Base-by-base conservation (phyloP, 2,888 invertebrate genomes). In the Zele albiditarsus region DNA sequence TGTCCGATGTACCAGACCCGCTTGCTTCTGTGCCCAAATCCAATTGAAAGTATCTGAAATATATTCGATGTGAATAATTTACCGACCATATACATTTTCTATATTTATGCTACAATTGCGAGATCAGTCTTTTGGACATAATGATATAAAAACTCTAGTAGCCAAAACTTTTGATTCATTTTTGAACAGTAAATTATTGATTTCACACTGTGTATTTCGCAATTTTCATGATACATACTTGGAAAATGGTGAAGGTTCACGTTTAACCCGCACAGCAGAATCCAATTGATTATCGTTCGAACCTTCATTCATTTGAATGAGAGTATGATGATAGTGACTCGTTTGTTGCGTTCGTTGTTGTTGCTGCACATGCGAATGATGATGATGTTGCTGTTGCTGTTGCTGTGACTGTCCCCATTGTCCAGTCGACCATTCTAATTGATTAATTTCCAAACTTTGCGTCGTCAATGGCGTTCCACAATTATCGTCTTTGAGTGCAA, bases 371-470 rank as follows among this genome's bases (percentile, higher is more conserved):
- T 78, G 74, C 4, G 69, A 66, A 49, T 76, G 67, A 42, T 78
- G 78, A 38, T 81, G 83, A 62, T 77, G 81, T 23, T 80, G 81
- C 23, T 80, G 80, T 62, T 81, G 82, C 14, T 76, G 78, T 27
- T 80, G 80, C 62, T 79, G 80, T 25, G 75, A 77, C 12, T 81
- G 79, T 53, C 78, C 87, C 88, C 88, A 89, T 23, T 82, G 81
- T n/a, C 81, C 84, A 63, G 82, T 78, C 88, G 82, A 77, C 89
- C 89, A 89, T 71, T 88, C 86, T 72, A 88, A 31, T 27, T 82
- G 80, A 42, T 87, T 84, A 8, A 87, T 82, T n/a, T 85, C 84
- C 28, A 86, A 75, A 46, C 79, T 77, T 14, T 85, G 84, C 2
- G 84, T 81, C 31, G 80, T 78, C 69, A 80, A 69, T 5, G 79